These are phyloP conservation scores for Drosophila nr. perissopoda DNA, from an alignment of 2,888 invertebrate genomes.

Conservation along the genomic window DNA sequence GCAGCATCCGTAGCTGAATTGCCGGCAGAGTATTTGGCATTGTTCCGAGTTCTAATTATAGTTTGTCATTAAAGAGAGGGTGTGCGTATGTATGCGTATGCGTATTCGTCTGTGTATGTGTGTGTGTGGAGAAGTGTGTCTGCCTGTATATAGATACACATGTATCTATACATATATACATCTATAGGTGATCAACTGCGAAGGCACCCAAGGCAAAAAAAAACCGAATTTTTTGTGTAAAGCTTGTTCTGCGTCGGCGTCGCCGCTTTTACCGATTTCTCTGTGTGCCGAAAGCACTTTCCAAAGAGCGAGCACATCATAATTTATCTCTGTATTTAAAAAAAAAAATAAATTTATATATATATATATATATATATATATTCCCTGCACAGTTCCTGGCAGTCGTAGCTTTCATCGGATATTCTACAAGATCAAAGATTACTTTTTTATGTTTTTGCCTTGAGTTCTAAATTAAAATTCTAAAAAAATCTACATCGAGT, in stretches of 20 bases:
- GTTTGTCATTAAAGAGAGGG: conserved; percentile 79
- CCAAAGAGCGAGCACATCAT: conserved; percentile 30
- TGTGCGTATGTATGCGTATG: conserved; percentile 43
- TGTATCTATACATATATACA: conserved; percentile 13
- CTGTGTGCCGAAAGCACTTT: conserved; percentile 43
- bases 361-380: not conserved
- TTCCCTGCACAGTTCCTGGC: conserved; percentile 15
- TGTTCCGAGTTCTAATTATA: conserved; percentile 81
- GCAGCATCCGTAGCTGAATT: conserved; percentile 45
- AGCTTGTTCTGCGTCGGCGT: conserved; percentile 61
- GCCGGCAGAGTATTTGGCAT: conserved; percentile 81
- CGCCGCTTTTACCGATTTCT: conserved; percentile 59
- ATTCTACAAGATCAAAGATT: conserved; percentile 3
- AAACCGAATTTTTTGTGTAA: conserved; percentile 20
- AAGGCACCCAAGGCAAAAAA: conserved; percentile 29
- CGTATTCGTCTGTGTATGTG: conserved; percentile 1
- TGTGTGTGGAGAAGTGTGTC: conserved; percentile 43
- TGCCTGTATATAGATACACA: conserved; percentile 15
- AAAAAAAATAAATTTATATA: conserved; percentile 9
- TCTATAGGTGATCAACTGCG: conserved; percentile 21
- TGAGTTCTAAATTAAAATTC: not conserved
- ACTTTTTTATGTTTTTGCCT: not conserved
- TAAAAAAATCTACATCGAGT: not conserved
- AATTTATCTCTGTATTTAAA: conserved; percentile 45
- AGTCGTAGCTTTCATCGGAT: conserved; percentile 14